These are phyloP conservation scores for Polyommatus iphigenia DNA, from an alignment of 2,888 invertebrate genomes.

Conservation along the genomic window DNA sequence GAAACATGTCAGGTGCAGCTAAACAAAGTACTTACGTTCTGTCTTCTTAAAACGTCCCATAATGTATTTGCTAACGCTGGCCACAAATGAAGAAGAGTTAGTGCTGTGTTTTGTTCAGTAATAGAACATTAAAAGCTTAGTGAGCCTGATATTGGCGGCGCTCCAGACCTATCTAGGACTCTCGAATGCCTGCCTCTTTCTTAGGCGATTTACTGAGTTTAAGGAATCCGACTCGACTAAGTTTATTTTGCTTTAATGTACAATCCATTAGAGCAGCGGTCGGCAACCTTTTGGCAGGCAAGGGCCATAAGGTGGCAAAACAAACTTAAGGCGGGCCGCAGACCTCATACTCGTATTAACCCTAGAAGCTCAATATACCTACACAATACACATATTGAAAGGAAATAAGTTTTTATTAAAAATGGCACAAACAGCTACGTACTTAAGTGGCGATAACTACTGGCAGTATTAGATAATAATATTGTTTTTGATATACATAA, in stretches of 20 bases:
- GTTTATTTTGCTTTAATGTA: neutral
- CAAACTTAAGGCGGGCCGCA: too few species aligned
- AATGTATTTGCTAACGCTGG: neutral
- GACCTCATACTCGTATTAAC: too few species aligned
- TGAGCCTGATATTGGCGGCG: constrained; percentile 38
- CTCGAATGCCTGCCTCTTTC: constrained; percentile 34
- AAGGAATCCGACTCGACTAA: constrained; percentile 4
- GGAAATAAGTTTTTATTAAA: too few species aligned
- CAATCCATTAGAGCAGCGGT: neutral
- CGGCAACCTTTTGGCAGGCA: too few species aligned
- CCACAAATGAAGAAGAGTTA: constrained; percentile 27
- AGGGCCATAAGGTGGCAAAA: too few species aligned
- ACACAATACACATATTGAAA: too few species aligned
- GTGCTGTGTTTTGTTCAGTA: constrained; percentile 35
- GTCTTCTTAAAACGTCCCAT: neutral
- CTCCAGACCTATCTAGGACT: constrained; percentile 40
- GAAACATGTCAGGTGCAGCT: neutral
- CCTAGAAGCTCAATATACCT: too few species aligned
- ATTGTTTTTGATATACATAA: too few species aligned
- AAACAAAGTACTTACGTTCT: constrained; percentile 20
- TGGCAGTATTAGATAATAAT: too few species aligned
- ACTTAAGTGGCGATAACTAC: too few species aligned
- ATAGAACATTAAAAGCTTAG: constrained; percentile 40
- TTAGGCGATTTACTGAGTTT: constrained; percentile 27
- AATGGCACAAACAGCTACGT: too few species aligned